A percentile compares a stretch with the other conserved stretches of the same genome.
Evolutionary conservation across 1,140 invertebrate species (phyloP).

Genomic region (Megathymus violae): DNA sequence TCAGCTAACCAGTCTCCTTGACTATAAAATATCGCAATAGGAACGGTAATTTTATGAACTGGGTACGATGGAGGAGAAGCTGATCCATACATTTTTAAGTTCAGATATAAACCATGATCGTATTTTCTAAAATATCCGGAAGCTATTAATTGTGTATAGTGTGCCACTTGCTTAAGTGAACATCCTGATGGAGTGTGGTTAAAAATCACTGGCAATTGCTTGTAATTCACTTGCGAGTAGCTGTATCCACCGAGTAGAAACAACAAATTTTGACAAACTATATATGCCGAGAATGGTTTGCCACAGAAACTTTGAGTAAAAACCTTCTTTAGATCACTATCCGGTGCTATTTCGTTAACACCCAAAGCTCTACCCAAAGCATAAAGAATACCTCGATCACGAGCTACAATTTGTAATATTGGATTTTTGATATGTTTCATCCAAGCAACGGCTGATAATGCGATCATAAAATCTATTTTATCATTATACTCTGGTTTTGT

Average conservation of each 20-base stretch:
- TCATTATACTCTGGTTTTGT: conserved; percentile 85
- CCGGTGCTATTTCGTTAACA: background rate
- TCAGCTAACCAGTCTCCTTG: background rate
- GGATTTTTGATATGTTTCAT: conserved; percentile 82
- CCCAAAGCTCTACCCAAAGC: background rate
- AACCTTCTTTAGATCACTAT: background rate
- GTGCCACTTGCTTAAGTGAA: conserved; percentile 89
- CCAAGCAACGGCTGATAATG: conserved; percentile 84
- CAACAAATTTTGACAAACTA: conserved; percentile 17
- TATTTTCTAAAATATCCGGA: conserved; percentile 74
- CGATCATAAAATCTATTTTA: conserved; percentile 78
- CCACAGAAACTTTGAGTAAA: background rate
- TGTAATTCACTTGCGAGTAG: too few species aligned
- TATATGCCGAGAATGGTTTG: background rate
- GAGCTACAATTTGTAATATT: background rate
- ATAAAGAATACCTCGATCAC: background rate
- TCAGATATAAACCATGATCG: conserved; percentile 67
- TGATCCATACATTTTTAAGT: conserved; percentile 71
- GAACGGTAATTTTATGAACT: conserved; percentile 45
- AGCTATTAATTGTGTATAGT: conserved; percentile 86
- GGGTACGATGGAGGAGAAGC: conserved; percentile 85
- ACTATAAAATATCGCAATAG: background rate
- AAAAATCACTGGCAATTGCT: conserved; percentile 88
- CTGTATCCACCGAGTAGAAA: conserved; percentile 42
- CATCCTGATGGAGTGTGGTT: conserved; percentile 91